Evolutionary conservation across 1,140 invertebrate species (phyloP), one percentile per base, ranked within the genome.

Genomic region (Heliconius melpomene): DNA sequence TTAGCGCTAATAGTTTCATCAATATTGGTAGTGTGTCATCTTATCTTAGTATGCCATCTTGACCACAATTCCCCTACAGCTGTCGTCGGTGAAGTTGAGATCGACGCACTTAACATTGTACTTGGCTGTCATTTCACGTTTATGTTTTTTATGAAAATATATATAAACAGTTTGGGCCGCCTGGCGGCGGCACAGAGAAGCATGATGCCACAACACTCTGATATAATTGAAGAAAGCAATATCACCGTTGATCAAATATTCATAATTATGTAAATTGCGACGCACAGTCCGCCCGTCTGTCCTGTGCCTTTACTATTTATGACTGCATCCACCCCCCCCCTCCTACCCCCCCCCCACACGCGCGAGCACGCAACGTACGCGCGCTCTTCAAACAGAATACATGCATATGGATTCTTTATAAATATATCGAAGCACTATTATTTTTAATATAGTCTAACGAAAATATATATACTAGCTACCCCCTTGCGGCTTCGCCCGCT

Each of bases 351-450:
- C 18, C 1, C 18, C 18, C 11, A 20, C 11, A 66, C 57, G 3
- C n/a, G 7, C 60, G 60, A 57, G 52, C 8, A 57, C n/a, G 54
- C 40, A n/a, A 23, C 54, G 54, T 18, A 57, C n/a, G 20, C 54
- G n/a, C 2, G 54, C n/a, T 9, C 54, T 23, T 66, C 60, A 66
- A 66, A 66, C 60, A 66, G 60, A 66, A 66, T 66, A 66, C 60
- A 66, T 66, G 60, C 60, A 66, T 66, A 66, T 66, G 16, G 60
- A 66, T 66, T 66, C 23, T 66, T 29, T 29, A 66, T 66, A 16
- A 66, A 66, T 66, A 66, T 26, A 66, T 66, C 60, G 60, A 29
- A 29, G 23, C 23, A 16, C 23, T 66, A 26, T 66, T 66, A 29
- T 66, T 66, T 66, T 26, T 60, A 26, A 23, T n/a, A 60, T 26